phyloP scores from a whole-genome alignment of 2,797 vertebrate species.

The Valencia hispanica region DNA sequence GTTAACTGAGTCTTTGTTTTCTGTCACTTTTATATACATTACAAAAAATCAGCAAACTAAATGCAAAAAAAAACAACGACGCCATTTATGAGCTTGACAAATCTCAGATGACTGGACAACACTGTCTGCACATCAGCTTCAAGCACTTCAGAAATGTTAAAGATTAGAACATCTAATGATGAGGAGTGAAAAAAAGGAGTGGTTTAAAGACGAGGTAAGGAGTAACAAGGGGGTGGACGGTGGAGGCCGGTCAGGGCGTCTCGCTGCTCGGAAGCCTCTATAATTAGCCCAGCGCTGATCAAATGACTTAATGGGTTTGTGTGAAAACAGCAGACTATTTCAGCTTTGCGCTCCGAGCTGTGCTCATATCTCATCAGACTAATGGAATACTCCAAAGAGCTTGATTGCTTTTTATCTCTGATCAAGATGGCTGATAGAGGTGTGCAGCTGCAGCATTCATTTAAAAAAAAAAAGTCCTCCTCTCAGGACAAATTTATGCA shows the following conservation, averaged over 20 bases:
- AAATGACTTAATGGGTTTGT: slow-evolving; percentile 78
- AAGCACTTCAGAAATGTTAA: slow-evolving; percentile 45
- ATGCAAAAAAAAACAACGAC: not conserved
- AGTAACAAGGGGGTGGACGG: slow-evolving; percentile 45
- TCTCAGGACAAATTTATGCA: slow-evolving; percentile 22
- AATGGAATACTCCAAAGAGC: slow-evolving; percentile 69
- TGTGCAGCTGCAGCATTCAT: slow-evolving; percentile 43
- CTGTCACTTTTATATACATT: too few species aligned
- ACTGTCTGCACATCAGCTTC: slow-evolving; percentile 41
- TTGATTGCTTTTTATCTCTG: slow-evolving; percentile 72
- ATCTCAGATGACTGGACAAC: slow-evolving; percentile 29
- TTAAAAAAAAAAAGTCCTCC: slow-evolving; percentile 22
- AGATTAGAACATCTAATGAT: slow-evolving; percentile 49
- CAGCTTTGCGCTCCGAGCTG: slow-evolving; percentile 65
- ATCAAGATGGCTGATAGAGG: slow-evolving; percentile 65
- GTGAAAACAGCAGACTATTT: slow-evolving; percentile 75
- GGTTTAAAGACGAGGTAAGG: slow-evolving; percentile 39
- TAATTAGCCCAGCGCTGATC: slow-evolving; percentile 75
- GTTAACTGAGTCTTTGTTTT: too few species aligned
- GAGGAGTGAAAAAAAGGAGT: slow-evolving; percentile 40
- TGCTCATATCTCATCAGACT: slow-evolving; percentile 75
- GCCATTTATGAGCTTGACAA: slow-evolving; percentile 27
- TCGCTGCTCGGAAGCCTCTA: slow-evolving; percentile 60
- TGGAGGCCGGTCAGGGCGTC: slow-evolving; percentile 27
- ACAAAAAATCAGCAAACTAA: too few species aligned